Percentiles rank a stretch among this genome's conserved stretches.
Conservation (phyloP, 1,140 invertebrate species). For the Tetranychus urticae region DNA sequence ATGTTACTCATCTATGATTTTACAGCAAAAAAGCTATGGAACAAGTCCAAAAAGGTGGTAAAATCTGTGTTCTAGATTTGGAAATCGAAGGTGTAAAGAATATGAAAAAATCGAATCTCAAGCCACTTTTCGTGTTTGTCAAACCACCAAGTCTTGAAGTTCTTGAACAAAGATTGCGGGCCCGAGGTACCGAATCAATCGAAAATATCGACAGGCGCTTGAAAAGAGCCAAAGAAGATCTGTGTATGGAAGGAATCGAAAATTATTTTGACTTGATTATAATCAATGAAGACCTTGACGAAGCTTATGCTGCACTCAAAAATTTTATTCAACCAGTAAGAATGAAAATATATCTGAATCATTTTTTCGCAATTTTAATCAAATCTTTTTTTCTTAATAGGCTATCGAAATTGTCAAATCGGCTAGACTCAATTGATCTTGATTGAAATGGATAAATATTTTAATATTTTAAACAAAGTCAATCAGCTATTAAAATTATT, state of each 20-base stretch:
- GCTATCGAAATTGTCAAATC: too few species aligned
- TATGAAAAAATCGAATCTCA: conserved; percentile 55
- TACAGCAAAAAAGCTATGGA: conserved; percentile 60
- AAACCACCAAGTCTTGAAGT: conserved; percentile 64
- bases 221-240: conserved; percentile 42
- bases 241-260: conserved; percentile 46
- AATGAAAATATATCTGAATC: not conserved
- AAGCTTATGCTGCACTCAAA: conserved; percentile 38
- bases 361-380: too few species aligned
- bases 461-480: too few species aligned
- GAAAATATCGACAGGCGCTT: conserved; percentile 53
- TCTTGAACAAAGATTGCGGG: conserved; percentile 41
- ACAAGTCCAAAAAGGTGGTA: conserved; percentile 46
- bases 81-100: conserved; percentile 87
- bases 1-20: not conserved
- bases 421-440: too few species aligned
- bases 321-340: not conserved
- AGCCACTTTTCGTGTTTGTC: conserved; percentile 72
- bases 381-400: too few species aligned
- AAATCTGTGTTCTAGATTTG: conserved; percentile 82
- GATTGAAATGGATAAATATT: too few species aligned
- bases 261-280: conserved; percentile 63
- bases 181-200: conserved; percentile 65
- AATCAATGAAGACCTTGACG: conserved; percentile 71
- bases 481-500: too few species aligned